Evolutionary conservation across 2,797 vertebrate species (phyloP).

Genomic region (Coccyzus lansbergi): DNA sequence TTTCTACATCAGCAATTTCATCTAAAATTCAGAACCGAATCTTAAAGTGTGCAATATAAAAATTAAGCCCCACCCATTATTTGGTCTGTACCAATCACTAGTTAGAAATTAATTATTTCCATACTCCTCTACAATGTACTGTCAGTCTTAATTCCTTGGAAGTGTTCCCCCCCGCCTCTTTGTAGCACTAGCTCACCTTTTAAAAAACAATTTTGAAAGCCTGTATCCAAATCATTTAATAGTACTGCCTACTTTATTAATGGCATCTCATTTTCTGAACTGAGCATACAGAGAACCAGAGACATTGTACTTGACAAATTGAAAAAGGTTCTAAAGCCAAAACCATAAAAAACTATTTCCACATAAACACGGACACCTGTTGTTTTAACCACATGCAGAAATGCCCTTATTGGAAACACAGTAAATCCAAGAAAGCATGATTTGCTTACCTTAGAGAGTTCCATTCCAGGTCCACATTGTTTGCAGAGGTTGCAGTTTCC

Average conservation of each 20-base stretch:
- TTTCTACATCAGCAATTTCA: not conserved
- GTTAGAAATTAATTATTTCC: not conserved
- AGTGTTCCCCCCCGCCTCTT: rapidly evolving
- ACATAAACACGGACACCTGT: not conserved
- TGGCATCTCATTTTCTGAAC: not conserved
- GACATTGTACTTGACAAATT: not conserved
- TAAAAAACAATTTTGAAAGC: not conserved
- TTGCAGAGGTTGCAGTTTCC: constrained; percentile 90
- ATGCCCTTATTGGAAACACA: not conserved
- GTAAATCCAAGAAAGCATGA: not conserved
- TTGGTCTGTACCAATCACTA: not conserved
- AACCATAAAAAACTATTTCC: not conserved
- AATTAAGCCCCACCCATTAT: not conserved
- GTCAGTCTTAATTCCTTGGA: not conserved
- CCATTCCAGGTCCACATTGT: constrained; percentile 94
- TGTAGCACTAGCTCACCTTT: not conserved
- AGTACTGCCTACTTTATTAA: not conserved
- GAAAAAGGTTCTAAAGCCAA: not conserved
- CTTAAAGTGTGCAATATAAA: not conserved
- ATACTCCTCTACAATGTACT: not conserved
- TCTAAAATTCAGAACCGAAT: not conserved
- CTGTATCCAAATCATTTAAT: not conserved
- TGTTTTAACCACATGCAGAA: not conserved
- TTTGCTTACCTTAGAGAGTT: constrained; percentile 90
- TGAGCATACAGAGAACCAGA: not conserved